Conservation (phyloP, 2,113 vertebrate species). For the Oncorhynchus nerka region DNA sequence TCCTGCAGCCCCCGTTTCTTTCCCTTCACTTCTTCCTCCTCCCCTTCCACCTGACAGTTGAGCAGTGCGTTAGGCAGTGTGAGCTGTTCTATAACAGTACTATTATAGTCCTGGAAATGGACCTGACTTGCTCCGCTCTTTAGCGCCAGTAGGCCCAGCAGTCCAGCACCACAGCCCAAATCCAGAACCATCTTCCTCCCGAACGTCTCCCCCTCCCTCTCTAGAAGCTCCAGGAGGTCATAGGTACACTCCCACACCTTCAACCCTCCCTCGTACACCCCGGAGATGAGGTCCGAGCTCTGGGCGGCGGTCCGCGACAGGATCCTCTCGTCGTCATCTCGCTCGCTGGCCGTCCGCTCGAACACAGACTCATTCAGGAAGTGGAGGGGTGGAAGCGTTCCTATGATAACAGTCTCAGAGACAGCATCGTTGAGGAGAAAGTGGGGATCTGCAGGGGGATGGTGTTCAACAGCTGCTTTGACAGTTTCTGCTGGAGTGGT, state of each 20-base stretch:
- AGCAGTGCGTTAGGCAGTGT: slow-evolving; percentile 85
- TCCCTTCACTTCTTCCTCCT: slow-evolving; percentile 7
- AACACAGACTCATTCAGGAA: slow-evolving; percentile 76
- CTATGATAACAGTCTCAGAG: slow-evolving; percentile 66
- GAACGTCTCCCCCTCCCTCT: slow-evolving; percentile 74
- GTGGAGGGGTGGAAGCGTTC: slow-evolving; percentile 69
- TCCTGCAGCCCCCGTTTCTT: neutral
- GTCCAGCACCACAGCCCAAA: slow-evolving; percentile 90
- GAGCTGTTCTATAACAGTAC: slow-evolving; percentile 87
- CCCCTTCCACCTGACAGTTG: slow-evolving; percentile 70
- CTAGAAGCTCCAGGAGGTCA: slow-evolving; percentile 84
- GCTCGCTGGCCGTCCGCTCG: slow-evolving; percentile 67
- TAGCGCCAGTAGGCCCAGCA: slow-evolving; percentile 86
- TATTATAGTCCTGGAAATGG: slow-evolving; percentile 97
- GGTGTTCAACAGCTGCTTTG: slow-evolving; percentile 69
- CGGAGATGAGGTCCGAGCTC: slow-evolving; percentile 89
- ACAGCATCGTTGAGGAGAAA: slow-evolving; percentile 57
- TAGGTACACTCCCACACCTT: slow-evolving; percentile 98
- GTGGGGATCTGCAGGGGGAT: slow-evolving; percentile 44
- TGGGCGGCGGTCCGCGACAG: slow-evolving; percentile 74
- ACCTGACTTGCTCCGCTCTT: slow-evolving; percentile 77
- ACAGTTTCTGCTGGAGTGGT: neutral
- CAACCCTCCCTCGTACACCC: slow-evolving; percentile 93
- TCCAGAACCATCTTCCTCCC: slow-evolving; percentile 82
- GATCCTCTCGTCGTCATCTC: slow-evolving; percentile 75